These are phyloP conservation scores for Drosophila watanabei DNA, from an alignment of 1,140 invertebrate genomes.

Conservation along the genomic window DNA sequence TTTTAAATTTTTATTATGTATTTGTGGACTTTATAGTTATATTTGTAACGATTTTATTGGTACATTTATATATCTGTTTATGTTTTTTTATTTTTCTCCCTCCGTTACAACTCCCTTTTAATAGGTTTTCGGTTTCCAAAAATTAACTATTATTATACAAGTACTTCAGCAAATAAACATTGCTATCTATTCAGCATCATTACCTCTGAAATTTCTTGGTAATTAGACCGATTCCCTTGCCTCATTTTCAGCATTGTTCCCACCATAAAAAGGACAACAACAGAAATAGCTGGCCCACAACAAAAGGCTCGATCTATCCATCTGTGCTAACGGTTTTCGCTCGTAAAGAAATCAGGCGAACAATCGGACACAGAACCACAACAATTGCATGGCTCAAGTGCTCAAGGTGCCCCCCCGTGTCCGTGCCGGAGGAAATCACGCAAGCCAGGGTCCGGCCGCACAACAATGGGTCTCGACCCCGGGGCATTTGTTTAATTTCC, in stretches of 20 bases:
- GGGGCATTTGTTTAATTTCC: slow-evolving; percentile 81
- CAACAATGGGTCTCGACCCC: slow-evolving; percentile 47
- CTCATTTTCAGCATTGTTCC: slow-evolving; percentile 59
- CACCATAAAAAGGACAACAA: slow-evolving; percentile 50
- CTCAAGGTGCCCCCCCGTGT: slow-evolving; percentile 17
- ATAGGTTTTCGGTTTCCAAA: background rate
- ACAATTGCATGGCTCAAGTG: slow-evolving; percentile 75
- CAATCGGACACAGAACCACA: slow-evolving; percentile 63
- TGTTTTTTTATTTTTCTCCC: background rate
- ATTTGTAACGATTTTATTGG: too few species aligned
- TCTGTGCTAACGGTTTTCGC: slow-evolving; percentile 65
- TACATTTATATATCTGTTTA: too few species aligned
- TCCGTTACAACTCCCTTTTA: background rate
- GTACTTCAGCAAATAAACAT: slow-evolving; percentile 10
- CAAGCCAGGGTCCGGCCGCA: slow-evolving; percentile 64
- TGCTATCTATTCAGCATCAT: slow-evolving; percentile 39
- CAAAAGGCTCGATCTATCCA: slow-evolving; percentile 42
- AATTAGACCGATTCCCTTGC: slow-evolving; percentile 61
- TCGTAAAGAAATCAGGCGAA: slow-evolving; percentile 69
- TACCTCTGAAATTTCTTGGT: slow-evolving; percentile 58
- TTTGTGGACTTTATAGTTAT: too few species aligned
- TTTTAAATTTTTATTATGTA: too few species aligned
- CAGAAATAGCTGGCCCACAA: slow-evolving; percentile 31
- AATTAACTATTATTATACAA: background rate
- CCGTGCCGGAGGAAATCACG: slow-evolving; percentile 66